Conservation (phyloP, 2,797 vertebrate genomes). For the Pitangus sulphuratus region DNA sequence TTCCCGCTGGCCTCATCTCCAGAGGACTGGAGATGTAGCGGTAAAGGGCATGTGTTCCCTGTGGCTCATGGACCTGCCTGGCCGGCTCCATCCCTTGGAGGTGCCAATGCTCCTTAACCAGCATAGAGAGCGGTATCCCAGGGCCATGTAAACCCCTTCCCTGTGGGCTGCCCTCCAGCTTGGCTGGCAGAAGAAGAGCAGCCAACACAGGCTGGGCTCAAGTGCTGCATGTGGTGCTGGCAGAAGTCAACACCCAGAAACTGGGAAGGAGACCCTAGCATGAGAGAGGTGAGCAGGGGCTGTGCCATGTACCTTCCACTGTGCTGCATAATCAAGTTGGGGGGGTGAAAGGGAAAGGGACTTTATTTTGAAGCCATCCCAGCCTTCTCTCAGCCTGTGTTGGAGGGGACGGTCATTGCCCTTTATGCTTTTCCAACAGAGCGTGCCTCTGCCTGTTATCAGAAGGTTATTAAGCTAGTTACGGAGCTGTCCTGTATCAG, state of each 20-base stretch:
- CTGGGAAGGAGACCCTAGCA: background rate
- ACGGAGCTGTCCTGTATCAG: background rate
- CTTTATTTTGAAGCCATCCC: background rate
- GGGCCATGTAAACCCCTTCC: background rate
- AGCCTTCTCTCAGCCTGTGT: background rate
- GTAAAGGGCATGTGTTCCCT: background rate
- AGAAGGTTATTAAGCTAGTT: background rate
- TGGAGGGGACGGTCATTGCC: background rate
- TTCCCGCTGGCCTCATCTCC: background rate
- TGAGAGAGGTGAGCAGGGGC: background rate
- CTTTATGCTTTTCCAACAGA: fast-evolving
- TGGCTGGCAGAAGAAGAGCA: background rate
- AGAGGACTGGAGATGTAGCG: background rate
- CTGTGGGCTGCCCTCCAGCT: background rate
- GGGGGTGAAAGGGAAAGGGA: background rate
- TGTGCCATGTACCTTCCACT: fast-evolving
- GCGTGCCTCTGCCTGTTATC: background rate
- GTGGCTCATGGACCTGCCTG: background rate
- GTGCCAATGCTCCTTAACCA: background rate
- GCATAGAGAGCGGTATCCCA: fast-evolving
- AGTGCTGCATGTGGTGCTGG: fast-evolving
- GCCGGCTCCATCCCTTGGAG: background rate
- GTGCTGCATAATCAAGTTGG: background rate
- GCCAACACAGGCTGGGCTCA: fast-evolving
- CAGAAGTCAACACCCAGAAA: background rate